Evolutionary conservation across 2,797 vertebrate species (phyloP), one percentile per base, ranked within the genome.

Genomic region (Catostomus latipinnis): DNA sequence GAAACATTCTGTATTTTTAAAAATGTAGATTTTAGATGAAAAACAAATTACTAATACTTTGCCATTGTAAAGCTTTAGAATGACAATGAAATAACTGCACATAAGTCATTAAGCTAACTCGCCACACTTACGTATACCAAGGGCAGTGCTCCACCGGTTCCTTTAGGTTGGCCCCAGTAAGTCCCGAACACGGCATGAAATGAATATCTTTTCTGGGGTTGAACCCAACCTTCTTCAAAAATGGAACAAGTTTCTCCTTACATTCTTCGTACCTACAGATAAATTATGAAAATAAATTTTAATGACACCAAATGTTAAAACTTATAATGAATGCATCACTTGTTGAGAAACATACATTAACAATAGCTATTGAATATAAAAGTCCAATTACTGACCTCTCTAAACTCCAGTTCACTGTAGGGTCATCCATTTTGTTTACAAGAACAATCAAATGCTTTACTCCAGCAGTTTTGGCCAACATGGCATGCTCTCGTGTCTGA

Each of bases 361-460:
- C 6, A 65, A 18, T 0, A 34, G 10, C 7, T 34, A 34, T 34
- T 34, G 34, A 34, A 3, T 34, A 34, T 34, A 46, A 18, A 34
- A 0, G 18, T 22, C 10, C 1, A 48, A 58, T 11, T 8, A 46
- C 89, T 82, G 81, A 98, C 98, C 97, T 96, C 90, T 98, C 97
- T 63, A 96, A 95, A 91, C 97, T 99, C 97, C 97, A 99, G 92
- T 96, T 97, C 84, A 99, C 97, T 53, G 97, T 99, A 2, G 97
- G 97, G 86, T 99, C 97, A 14, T 99, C 97, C 97, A 99, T 99
- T 92, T 99, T 99, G 90, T 99, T 99, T 87, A 99, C 94, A 82
- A 99, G 94, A 85, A 99, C 97, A 87, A 99, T 98, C 91, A 99
- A 95, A 88, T 99, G 97, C 83, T 97, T 99, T 69, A 99, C 97